phyloP scores from a whole-genome alignment of 2,888 invertebrate species.

The Conomelus anceps region DNA sequence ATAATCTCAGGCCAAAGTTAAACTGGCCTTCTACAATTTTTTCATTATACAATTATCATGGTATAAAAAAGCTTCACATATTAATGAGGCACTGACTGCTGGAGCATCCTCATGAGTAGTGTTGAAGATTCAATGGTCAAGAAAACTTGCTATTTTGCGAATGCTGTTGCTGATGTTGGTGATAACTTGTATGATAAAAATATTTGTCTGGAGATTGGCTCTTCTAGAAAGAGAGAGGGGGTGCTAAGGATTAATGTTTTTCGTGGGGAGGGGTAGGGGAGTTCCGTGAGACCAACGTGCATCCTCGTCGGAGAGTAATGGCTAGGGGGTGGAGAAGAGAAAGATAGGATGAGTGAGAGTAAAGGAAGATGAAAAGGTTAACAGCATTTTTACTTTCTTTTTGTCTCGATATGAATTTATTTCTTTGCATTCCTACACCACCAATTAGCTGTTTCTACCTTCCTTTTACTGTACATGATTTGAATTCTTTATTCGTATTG shows the following conservation, averaged over 20 bases:
- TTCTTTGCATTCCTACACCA: constrained; percentile 14
- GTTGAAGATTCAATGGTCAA: not conserved
- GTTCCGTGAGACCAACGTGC: not conserved
- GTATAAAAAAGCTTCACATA: not conserved
- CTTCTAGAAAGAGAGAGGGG: not conserved
- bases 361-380: constrained; percentile 10
- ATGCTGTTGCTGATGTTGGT: not conserved
- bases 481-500: not conserved
- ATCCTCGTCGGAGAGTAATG: not conserved
- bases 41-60: not conserved
- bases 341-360: not conserved
- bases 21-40: too few species aligned
- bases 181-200: not conserved
- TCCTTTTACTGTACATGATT: not conserved
- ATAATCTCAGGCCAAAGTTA: too few species aligned
- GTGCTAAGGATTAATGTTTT: not conserved
- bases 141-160: not conserved
- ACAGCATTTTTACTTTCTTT: constrained; percentile 21
- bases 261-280: not conserved
- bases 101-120: not conserved
- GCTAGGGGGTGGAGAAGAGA: too few species aligned
- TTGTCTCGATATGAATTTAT: not conserved
- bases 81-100: not conserved
- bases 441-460: constrained; percentile 2
- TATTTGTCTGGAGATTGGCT: not conserved